A percentile compares a stretch with the other conserved stretches of the same genome.
phyloP scores from a whole-genome alignment of 92 coral and sea anemone genomes.

The Paramuricea clavata region DNA sequence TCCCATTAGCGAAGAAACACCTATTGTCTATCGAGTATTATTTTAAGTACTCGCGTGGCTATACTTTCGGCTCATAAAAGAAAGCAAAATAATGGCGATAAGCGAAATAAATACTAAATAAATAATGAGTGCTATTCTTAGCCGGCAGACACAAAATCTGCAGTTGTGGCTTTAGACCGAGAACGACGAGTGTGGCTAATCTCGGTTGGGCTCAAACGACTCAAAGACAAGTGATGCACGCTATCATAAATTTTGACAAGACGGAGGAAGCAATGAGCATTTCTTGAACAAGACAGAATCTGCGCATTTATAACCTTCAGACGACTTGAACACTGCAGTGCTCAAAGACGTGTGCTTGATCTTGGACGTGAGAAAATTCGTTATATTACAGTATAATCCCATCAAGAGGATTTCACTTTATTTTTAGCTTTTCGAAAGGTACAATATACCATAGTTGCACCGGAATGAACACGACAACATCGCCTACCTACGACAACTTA shows the following conservation, averaged over 20 bases:
- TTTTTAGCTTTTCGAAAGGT: too few species aligned
- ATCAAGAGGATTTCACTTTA: not conserved
- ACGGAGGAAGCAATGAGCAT: not conserved
- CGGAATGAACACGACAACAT: conserved; percentile 21
- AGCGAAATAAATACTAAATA: conserved; percentile 36
- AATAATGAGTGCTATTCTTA: conserved; percentile 42
- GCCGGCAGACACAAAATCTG: conserved; percentile 27
- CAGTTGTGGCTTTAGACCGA: conserved; percentile 40
- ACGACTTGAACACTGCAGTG: not conserved
- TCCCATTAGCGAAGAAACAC: not conserved
- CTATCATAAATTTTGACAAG: conserved; percentile 18
- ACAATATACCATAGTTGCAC: not conserved
- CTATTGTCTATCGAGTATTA: not conserved
- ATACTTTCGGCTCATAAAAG: conserved; percentile 11
- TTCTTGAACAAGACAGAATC: not conserved
- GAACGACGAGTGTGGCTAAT: conserved; percentile 18
- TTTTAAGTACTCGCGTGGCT: not conserved
- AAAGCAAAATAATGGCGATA: not conserved
- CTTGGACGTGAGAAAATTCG: not conserved
- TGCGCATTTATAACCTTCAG: not conserved
- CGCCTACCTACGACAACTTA: not conserved
- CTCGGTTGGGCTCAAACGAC: conserved; percentile 11
- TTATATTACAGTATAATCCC: not conserved
- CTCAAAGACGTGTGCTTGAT: too few species aligned
- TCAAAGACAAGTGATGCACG: not conserved